phyloP scores from a whole-genome alignment of 2,797 vertebrate genomes.

The Erethizon dorsatum region DNA sequence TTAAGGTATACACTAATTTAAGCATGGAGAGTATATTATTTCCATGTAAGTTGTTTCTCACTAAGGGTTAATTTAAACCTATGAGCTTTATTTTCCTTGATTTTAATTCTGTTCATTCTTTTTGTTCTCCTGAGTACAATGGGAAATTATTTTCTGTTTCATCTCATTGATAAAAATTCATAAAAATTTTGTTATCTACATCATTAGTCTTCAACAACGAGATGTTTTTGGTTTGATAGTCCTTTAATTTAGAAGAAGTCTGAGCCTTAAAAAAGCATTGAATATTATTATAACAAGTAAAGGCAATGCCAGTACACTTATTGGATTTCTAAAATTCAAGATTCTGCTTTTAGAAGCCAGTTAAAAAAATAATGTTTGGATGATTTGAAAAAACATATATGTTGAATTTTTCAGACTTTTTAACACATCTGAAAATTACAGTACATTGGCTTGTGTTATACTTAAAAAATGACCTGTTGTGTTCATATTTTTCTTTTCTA shows the following conservation, averaged over 20 bases:
- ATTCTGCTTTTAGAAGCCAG: constrained; percentile 48
- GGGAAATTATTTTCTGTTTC: constrained; percentile 37
- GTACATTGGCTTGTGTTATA: not conserved
- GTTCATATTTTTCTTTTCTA: constrained; percentile 78
- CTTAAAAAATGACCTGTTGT: not conserved
- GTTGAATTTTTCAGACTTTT: constrained; percentile 56
- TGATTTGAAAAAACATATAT: constrained; percentile 15
- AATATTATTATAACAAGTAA: constrained; percentile 39
- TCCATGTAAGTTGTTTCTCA: not conserved
- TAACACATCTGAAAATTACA: constrained; percentile 31
- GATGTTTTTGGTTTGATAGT: constrained; percentile 50
- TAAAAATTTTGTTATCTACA: not conserved
- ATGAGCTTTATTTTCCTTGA: not conserved
- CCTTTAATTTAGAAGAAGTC: constrained; percentile 31
- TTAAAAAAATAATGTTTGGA: constrained; percentile 26
- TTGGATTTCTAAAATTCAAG: constrained; percentile 65
- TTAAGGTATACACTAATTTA: not conserved
- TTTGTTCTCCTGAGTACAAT: not conserved
- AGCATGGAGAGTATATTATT: not conserved
- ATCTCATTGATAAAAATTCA: constrained; percentile 38
- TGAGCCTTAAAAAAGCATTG: constrained; percentile 26
- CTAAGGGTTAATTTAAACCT: not conserved
- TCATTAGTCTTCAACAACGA: constrained; percentile 20
- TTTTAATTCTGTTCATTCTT: not conserved
- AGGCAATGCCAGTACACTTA: not conserved